Evolutionary conservation across 2,888 invertebrate genomes (phyloP), one percentile per base, ranked within the genome.

Genomic region (Cephus rjabovi): DNA sequence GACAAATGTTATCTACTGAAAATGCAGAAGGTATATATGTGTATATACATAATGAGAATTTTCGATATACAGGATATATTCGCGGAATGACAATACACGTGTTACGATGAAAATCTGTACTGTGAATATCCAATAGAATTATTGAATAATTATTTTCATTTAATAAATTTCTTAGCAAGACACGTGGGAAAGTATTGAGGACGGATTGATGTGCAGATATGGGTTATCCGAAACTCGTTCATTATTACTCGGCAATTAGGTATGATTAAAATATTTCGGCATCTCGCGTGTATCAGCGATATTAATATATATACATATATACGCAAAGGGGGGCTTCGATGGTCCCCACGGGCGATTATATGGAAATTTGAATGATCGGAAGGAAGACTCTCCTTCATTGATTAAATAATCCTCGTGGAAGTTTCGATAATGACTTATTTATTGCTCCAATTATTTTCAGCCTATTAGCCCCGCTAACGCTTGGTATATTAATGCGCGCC

Each of bases 241-340:
- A 90, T 91, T 91, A 91, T 91, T 91, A 90, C 90, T 90, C 89
- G 86, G 85, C 89, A 90, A 91, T 91, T 91, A 91, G 91, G 91
- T 86, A 90, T 90, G 89, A 91, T 91, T 91, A 91, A 91, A 91
- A 91, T 91, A 91, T 91, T 91, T 91, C 85, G 90, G 90, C 86
- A 87, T 90, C 90, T 90, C 84, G 90, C 89, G 89, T 91, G 91
- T 89, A 90, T 89, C 87, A 87, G 82, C 86, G 90, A 87, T 91
- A 91, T 91, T 90, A 91, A 90, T 91, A 90, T 88, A 89, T 69
- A 76, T 35, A 75, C 30, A 77, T 15, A 76, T 77, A 75, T 34
- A 76, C 23, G 73, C 23, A 56, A 33, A 68, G 70, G 35, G 35
- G 74, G 12, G n/a, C 4, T 34, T 12, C 33, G 75, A 75, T 37